Conservation (phyloP, 2,888 invertebrate species). For the Sclerodermus sp. region DNA sequence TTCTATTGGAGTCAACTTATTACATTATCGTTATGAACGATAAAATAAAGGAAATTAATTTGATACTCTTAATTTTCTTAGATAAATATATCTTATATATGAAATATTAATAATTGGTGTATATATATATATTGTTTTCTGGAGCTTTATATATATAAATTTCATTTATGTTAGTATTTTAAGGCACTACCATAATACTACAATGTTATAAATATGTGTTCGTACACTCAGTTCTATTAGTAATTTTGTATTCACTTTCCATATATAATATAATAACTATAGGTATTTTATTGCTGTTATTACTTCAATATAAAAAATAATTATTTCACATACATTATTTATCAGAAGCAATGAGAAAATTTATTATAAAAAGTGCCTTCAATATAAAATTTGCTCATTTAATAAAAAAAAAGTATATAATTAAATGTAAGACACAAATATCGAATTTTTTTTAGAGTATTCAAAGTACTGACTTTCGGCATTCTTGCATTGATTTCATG, state of each 20-base stretch:
- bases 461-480: not conserved
- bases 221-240: not conserved
- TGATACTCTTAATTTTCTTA: no score
- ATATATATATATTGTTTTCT: no score
- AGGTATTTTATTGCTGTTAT: conserved; percentile 2
- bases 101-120: no score
- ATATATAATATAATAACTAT: no score
- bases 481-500: not conserved
- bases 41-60: no score
- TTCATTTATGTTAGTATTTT: no score
- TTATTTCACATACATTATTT: no score
- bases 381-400: not conserved
- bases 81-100: no score
- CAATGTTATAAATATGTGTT: conserved; percentile 15
- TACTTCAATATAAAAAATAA: not conserved
- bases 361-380: not conserved
- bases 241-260: no score
- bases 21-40: no score
- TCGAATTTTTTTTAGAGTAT: not conserved
- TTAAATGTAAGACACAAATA: not conserved
- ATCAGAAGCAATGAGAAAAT: not conserved
- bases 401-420: not conserved
- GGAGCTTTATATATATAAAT: no score
- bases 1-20: no score
- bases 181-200: not conserved